Evolutionary conservation across 2,113 vertebrate genomes (phyloP).

Genomic region (Ciconia stormi): DNA sequence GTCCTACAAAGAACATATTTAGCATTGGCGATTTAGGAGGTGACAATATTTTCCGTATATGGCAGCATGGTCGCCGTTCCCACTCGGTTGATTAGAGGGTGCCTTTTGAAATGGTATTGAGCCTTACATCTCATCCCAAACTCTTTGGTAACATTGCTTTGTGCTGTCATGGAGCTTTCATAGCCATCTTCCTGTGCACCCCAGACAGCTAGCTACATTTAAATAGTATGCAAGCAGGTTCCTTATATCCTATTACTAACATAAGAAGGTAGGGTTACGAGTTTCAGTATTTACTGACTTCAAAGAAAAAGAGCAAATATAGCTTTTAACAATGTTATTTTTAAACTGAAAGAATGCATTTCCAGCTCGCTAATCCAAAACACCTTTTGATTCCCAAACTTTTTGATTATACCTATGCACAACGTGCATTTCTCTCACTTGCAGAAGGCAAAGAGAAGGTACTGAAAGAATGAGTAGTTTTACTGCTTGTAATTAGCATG

Average conservation of each 20-base stretch:
- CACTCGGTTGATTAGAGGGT: too few relatives aligned
- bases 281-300: not conserved
- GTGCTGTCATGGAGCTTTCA: not conserved
- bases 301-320: not conserved
- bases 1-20: not conserved
- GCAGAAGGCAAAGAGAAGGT: not conserved
- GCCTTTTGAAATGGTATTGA: not conserved
- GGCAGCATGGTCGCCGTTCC: rapidly evolving
- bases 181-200: not conserved
- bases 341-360: not conserved
- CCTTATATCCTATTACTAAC: not conserved
- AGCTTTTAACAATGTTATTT: not conserved
- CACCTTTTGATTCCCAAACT: not conserved
- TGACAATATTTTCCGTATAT: not conserved
- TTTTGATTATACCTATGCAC: not conserved
- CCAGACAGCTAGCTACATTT: not conserved
- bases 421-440: not conserved
- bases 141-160: not conserved
- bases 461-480: not conserved
- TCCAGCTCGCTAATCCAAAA: not conserved
- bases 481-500: not conserved
- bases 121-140: not conserved
- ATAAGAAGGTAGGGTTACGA: not conserved
- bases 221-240: not conserved
- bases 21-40: rapidly evolving